These are phyloP conservation scores for Glandiceps talaboti DNA, from an alignment of 53 echinoderm and acorn worm genomes.

Conservation along the genomic window DNA sequence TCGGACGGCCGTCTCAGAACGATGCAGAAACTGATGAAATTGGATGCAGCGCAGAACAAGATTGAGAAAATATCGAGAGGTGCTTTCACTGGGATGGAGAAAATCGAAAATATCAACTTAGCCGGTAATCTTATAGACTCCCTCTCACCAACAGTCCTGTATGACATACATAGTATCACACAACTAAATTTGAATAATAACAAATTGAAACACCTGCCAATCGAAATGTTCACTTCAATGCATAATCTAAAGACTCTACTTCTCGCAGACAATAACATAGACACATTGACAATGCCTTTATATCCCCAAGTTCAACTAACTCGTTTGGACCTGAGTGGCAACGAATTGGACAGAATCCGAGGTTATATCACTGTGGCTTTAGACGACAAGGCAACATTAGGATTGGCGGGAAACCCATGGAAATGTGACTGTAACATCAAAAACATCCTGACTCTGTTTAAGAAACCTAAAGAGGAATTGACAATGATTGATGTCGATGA, in stretches of 20 bases:
- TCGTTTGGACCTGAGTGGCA: background rate
- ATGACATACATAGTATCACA: background rate
- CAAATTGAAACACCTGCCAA: background rate
- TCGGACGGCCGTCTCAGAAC: slow-evolving; percentile 5
- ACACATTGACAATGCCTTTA: background rate
- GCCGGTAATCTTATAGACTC: background rate
- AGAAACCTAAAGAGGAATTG: background rate
- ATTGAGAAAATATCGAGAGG: background rate
- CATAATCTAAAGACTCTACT: background rate
- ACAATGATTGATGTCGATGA: background rate
- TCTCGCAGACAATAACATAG: background rate
- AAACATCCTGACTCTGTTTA: background rate
- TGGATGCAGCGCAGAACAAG: slow-evolving; percentile 12
- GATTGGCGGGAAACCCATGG: slow-evolving; percentile 12
- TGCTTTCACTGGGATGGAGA: slow-evolving; percentile 5
- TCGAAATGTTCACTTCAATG: background rate
- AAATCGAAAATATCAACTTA: slow-evolving; percentile 5
- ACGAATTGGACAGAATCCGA: background rate
- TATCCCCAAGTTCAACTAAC: background rate
- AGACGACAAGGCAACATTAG: background rate
- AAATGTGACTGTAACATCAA: slow-evolving; percentile 11
- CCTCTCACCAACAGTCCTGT: slow-evolving; percentile 1
- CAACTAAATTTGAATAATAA: background rate
- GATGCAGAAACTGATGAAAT: background rate
- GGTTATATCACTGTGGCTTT: background rate